Base-by-base conservation (phyloP, 92 coral and sea anemone species). In the Palythoa grandis region DNA sequence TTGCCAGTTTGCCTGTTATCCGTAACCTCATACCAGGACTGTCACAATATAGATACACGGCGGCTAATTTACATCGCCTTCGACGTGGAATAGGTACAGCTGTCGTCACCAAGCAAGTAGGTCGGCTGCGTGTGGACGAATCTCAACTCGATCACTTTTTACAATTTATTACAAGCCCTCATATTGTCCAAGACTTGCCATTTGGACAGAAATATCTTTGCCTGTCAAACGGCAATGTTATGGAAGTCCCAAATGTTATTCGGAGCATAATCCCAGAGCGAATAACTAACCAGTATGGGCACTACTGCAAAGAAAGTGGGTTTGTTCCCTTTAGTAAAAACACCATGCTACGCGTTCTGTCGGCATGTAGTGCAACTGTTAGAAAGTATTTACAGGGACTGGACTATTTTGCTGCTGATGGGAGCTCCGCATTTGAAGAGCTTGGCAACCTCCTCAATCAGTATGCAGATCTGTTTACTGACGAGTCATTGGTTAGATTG, bases 161-260 rank as follows among this genome's bases (percentile, higher is more conserved):
- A 76, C 52, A 74, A 8, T 91, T 88, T 75, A 88, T 91, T 3
- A 78, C 94, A 53, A 91, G 92, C 25, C 92, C 92, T 7, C 87
- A 91, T 39, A 66, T 91, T 16, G 71, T 86, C 19, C 92, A 92
- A 86, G 91, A 92, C 60, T 47, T 92, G 56, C 92, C 92, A 24
- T 92, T 92, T 82, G 91, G 92, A 7, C 83, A 82, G 22, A 86
- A 74, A 69, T 23, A 76, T 76, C 65, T 89, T 37, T 52, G 61
- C 48, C 83, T 91, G 10, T 89, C 91, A 19, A 76, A 75, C 29
- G 87, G 92, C 72, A 82, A 83, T 23, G 78, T 89, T n/a, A 58
- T 89, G 58, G 87, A 89, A 82, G 91, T 89, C 52, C 90, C 92
- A 12, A 91, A 85, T 86, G 90, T 91, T 13, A 88, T 91, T 53